Evolutionary conservation across 2,888 invertebrate species (phyloP).

Genomic region (Heliconius ismenius): DNA sequence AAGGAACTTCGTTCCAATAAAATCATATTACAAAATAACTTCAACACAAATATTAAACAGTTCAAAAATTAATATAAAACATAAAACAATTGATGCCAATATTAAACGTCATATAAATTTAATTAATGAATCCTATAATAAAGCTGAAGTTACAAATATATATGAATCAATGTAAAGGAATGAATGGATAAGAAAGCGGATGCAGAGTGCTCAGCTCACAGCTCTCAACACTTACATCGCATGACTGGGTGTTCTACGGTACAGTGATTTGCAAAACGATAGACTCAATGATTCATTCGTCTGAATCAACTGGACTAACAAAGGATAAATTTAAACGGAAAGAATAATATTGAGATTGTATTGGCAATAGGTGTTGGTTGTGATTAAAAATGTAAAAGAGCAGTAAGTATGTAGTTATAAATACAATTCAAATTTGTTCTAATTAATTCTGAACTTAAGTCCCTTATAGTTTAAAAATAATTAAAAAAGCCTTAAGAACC

Average conservation of each 20-base stretch:
- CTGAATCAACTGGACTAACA: constrained; percentile 43
- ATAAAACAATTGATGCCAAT: background rate
- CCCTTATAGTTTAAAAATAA: too few relatives aligned
- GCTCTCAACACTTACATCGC: constrained; percentile 42
- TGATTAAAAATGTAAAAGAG: background rate
- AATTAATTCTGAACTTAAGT: background rate
- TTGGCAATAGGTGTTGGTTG: background rate
- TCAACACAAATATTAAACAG: background rate
- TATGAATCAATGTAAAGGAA: constrained; percentile 37
- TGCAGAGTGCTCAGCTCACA: constrained; percentile 30
- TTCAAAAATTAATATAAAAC: too few relatives aligned
- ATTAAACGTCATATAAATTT: constrained; percentile 3
- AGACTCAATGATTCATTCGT: constrained; percentile 44
- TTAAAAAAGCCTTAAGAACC: background rate
- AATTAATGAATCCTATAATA: background rate
- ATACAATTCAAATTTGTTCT: background rate
- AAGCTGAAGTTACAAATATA: background rate
- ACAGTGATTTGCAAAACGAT: constrained; percentile 44
- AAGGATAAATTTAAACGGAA: constrained; percentile 41
- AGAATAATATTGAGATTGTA: constrained; percentile 42
- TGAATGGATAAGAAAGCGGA: constrained; percentile 38
- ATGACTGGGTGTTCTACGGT: constrained; percentile 41
- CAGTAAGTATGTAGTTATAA: background rate
- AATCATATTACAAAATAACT: background rate
- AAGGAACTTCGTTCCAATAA: too few relatives aligned